Evolutionary conservation across 2,113 vertebrate species (phyloP).

Genomic region (Miniopterus natalensis): DNA sequence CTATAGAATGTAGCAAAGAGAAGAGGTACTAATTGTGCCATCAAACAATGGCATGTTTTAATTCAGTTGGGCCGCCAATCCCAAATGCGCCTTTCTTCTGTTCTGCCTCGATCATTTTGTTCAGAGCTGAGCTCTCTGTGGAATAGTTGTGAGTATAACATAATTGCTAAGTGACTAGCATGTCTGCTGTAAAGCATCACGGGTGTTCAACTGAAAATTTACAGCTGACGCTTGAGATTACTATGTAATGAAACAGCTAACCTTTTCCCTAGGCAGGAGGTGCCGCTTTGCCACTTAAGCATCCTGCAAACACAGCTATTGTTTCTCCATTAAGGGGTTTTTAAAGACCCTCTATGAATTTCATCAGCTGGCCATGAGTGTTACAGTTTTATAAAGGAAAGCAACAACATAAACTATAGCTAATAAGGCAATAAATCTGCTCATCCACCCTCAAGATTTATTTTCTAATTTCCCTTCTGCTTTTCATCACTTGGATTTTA

Average conservation of each 20-base stretch:
- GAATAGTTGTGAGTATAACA: not conserved
- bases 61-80: not conserved
- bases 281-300: constrained; percentile 26
- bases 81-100: not conserved
- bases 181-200: not conserved
- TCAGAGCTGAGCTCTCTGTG: not conserved
- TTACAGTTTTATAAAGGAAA: constrained; percentile 58
- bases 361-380: not conserved
- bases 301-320: not conserved
- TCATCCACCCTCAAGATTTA: constrained; percentile 17
- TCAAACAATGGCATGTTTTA: constrained; percentile 9
- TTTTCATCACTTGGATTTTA: constrained; percentile 54
- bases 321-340: constrained; percentile 3
- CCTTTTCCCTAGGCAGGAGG: constrained; percentile 42
- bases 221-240: not conserved
- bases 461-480: constrained; percentile 66
- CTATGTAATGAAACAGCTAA: not conserved
- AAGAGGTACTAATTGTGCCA: not conserved
- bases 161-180: not conserved
- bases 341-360: constrained; percentile 25
- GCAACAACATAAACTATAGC: not conserved
- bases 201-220: not conserved
- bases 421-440: constrained; percentile 43
- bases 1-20: not conserved
- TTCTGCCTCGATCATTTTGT: constrained; percentile 5